Evolutionary conservation across 2,888 invertebrate genomes (phyloP).

Genomic region (Lydus trimaculatus): DNA sequence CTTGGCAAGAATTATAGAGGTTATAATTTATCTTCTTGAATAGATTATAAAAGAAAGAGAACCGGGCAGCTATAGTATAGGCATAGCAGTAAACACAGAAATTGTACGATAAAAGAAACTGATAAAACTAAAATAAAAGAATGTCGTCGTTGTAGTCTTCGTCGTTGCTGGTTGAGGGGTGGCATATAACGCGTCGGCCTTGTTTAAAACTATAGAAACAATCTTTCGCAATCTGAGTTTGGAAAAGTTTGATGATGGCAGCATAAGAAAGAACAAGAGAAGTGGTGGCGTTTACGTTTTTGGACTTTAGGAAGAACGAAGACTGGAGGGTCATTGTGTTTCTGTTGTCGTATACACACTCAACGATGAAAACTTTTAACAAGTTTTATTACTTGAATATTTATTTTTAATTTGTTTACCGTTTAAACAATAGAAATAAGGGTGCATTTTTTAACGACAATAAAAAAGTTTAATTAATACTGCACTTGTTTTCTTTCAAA

Average conservation of each 20-base stretch:
- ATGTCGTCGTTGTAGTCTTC: slow-evolving; percentile 35
- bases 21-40: slow-evolving; percentile 47
- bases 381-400: slow-evolving; percentile 43
- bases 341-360: slow-evolving; percentile 24
- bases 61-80: slow-evolving; percentile 28
- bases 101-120: slow-evolving; percentile 48
- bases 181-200: slow-evolving; percentile 44
- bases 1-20: slow-evolving; percentile 47
- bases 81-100: slow-evolving; percentile 34
- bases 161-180: slow-evolving; percentile 22
- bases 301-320: slow-evolving; percentile 43
- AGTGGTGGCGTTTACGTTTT: slow-evolving; percentile 52
- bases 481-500: background rate
- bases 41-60: slow-evolving; percentile 43
- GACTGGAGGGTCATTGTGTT: slow-evolving; percentile 47
- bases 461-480: slow-evolving; percentile 3
- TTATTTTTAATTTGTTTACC: slow-evolving; percentile 37
- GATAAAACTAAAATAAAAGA: slow-evolving; percentile 54
- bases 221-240: slow-evolving; percentile 59
- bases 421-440: slow-evolving; percentile 18
- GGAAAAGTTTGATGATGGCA: slow-evolving; percentile 58
- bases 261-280: slow-evolving; percentile 43
- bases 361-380: slow-evolving; percentile 37
- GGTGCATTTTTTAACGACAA: slow-evolving; percentile 13
- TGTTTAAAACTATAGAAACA: slow-evolving; percentile 59